Percentiles rank a stretch among this genome's conserved stretches.
These are phyloP conservation scores for Alosa alosa DNA, from an alignment of 2,113 vertebrate species.

Conservation along the genomic window DNA sequence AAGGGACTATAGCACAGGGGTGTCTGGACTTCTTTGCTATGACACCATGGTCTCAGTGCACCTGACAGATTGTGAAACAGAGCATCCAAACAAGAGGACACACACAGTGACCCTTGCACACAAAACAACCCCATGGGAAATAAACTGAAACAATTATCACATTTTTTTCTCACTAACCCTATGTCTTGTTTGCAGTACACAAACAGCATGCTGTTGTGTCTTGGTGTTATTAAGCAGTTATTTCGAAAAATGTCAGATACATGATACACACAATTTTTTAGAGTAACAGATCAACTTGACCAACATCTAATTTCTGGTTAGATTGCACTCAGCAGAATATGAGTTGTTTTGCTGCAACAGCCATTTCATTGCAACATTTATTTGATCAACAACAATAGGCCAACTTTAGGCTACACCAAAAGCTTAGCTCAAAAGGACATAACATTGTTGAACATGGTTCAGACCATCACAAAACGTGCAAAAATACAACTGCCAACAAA, in stretches of 20 bases:
- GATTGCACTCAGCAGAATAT: background rate
- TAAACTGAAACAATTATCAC: too few species aligned
- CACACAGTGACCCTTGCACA: background rate
- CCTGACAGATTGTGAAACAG: background rate
- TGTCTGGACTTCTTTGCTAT: background rate
- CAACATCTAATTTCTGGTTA: background rate
- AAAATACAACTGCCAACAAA: background rate
- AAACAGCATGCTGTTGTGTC: background rate
- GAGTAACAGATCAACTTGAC: background rate
- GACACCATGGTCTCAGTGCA: background rate
- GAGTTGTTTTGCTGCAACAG: background rate
- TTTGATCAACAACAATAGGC: too few species aligned
- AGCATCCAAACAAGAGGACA: background rate
- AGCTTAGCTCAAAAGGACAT: background rate
- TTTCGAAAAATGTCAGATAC: background rate
- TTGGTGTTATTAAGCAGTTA: too few species aligned
- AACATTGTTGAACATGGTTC: background rate
- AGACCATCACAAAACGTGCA: background rate
- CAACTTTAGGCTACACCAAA: too few species aligned
- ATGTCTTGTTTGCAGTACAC: background rate
- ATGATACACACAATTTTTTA: background rate
- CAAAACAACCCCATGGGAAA: background rate
- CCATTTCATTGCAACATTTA: background rate
- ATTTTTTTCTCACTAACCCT: background rate
- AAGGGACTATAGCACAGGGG: background rate